Conservation (phyloP, 2,797 vertebrate genomes). For the Parauchenoglanis punctatus region DNA sequence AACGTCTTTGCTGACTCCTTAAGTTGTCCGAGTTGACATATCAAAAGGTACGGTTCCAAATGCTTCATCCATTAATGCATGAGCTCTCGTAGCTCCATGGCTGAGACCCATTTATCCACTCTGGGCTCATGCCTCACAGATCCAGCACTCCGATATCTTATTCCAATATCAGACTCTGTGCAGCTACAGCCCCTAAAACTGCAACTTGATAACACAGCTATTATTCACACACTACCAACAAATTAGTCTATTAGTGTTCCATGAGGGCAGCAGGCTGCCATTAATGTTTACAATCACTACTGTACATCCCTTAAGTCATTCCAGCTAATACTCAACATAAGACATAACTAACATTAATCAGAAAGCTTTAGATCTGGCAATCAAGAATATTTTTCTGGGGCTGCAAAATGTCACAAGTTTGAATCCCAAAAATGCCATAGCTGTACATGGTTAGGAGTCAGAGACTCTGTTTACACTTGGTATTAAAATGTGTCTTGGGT, state of each 20-base stretch:
- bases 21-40: conserved; percentile 68
- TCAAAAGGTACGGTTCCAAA: conserved; percentile 50
- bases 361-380: background rate
- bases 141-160: background rate
- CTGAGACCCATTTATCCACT: background rate
- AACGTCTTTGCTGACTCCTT: conserved; percentile 73
- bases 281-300: background rate
- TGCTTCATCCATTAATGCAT: conserved; percentile 54
- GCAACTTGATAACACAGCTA: background rate
- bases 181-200: background rate
- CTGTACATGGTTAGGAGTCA: background rate
- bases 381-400: background rate
- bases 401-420: background rate
- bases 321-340: background rate
- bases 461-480: background rate
- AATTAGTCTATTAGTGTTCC: background rate
- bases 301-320: background rate
- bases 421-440: background rate
- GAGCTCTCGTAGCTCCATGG: conserved; percentile 24
- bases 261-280: background rate
- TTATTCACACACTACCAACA: background rate
- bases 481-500: too few species aligned
- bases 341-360: background rate
- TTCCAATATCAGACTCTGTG: background rate
- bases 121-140: background rate